These are phyloP conservation scores for Myotis lucifugus DNA, from an alignment of 2,113 vertebrate genomes.

Conservation along the genomic window DNA sequence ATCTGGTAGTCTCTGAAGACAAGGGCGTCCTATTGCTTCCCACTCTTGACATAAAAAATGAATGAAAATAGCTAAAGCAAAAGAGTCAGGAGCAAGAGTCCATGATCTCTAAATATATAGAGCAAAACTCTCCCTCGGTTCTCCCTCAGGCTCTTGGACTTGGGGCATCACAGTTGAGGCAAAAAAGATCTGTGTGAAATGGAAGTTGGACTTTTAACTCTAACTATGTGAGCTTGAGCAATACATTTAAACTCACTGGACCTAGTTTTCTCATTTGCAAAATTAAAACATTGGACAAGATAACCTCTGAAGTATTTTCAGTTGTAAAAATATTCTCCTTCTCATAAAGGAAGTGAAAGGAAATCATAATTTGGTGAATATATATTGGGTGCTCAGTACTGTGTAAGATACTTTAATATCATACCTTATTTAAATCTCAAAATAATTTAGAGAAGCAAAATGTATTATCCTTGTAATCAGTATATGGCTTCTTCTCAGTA, in stretches of 20 bases:
- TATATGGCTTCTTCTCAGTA: neutral
- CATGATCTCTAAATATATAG: neutral
- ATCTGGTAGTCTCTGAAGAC: neutral
- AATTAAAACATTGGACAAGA: slow-evolving; percentile 9
- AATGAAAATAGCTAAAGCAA: slow-evolving; percentile 21
- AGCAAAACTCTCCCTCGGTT: neutral
- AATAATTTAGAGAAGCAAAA: slow-evolving; percentile 46
- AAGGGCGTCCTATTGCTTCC: neutral
- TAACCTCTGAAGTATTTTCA: neutral
- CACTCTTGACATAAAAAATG: neutral
- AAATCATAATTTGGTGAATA: neutral
- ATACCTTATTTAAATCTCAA: slow-evolving; percentile 35
- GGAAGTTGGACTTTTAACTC: neutral
- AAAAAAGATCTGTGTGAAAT: neutral
- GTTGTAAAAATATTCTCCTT: slow-evolving; percentile 59
- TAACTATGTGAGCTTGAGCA: neutral
- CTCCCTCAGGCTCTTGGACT: neutral
- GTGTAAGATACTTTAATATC: neutral
- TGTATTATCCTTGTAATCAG: neutral
- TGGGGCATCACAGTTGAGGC: neutral
- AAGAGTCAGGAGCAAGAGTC: neutral
- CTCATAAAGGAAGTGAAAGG: slow-evolving; percentile 24
- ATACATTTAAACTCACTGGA: neutral
- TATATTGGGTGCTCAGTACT: neutral
- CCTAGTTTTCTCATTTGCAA: slow-evolving; percentile 46